These are phyloP conservation scores for Grammomys dolichurus DNA, from an alignment of 2,113 vertebrate species.

Conservation along the genomic window DNA sequence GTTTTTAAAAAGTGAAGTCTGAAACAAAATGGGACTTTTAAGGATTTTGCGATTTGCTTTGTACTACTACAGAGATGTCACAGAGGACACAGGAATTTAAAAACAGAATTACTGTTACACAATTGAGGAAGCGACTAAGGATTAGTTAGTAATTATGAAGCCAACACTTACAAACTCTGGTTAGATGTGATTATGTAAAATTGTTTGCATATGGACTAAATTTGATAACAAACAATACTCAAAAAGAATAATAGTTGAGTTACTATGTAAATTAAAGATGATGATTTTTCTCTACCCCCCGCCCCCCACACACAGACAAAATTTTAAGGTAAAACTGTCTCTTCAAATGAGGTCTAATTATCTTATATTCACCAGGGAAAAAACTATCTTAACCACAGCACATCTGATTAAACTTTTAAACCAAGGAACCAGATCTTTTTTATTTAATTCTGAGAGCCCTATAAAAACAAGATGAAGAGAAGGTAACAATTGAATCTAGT, in stretches of 20 bases:
- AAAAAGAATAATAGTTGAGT: slow-evolving; percentile 27
- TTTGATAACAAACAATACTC: slow-evolving; percentile 29
- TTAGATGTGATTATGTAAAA: slow-evolving; percentile 42
- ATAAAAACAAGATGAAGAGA: slow-evolving; percentile 43
- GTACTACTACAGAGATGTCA: slow-evolving; percentile 11
- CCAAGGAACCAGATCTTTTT: background rate
- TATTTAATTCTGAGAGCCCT: background rate
- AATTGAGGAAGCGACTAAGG: background rate
- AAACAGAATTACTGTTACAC: background rate
- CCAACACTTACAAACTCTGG: slow-evolving; percentile 39
- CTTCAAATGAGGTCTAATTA: slow-evolving; percentile 45
- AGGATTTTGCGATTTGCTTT: background rate
- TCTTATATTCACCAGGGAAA: slow-evolving; percentile 14
- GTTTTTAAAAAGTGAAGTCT: slow-evolving; percentile 54
- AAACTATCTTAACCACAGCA: slow-evolving; percentile 40
- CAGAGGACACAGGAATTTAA: background rate
- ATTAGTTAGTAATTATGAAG: slow-evolving; percentile 14
- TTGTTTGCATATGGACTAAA: slow-evolving; percentile 52
- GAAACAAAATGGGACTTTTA: slow-evolving; percentile 29
- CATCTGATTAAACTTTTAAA: slow-evolving; percentile 53
- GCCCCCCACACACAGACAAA: background rate
- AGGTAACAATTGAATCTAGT: background rate
- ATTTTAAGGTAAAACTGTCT: slow-evolving; percentile 48
- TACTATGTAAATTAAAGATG: background rate
- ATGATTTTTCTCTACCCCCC: background rate